A percentile compares a stretch with the other conserved stretches of the same genome.
phyloP scores from a whole-genome alignment of 2,888 invertebrate species.

The Sycophila texana region DNA sequence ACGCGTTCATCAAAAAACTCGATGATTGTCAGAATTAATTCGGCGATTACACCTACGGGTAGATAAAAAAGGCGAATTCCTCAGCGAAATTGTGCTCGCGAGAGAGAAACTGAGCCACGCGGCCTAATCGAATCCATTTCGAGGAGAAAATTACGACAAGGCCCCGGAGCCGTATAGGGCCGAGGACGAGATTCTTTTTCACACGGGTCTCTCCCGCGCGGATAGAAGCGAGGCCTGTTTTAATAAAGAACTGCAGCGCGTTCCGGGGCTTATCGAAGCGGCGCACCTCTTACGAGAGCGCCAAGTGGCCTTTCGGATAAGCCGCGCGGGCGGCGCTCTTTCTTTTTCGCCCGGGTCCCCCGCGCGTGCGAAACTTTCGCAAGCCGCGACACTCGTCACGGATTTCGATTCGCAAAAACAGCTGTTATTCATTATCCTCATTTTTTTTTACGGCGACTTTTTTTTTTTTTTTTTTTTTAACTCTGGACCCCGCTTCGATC shows the following conservation, averaged over 20 bases:
- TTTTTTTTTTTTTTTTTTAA: conserved; percentile 10
- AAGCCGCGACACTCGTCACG: conserved; percentile 52
- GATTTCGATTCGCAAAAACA: conserved; percentile 47
- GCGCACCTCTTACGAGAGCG: conserved; percentile 48
- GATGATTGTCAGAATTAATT: no score
- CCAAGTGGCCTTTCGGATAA: conserved; percentile 53
- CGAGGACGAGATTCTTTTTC: conserved; percentile 22
- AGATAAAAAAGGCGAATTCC: no score
- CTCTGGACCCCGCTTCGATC: neutral
- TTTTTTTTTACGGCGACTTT: conserved; percentile 14
- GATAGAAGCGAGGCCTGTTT: conserved; percentile 25
- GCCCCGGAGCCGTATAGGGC: neutral
- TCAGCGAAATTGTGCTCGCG: no score
- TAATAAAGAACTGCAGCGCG: conserved; percentile 48
- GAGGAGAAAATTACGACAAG: no score
- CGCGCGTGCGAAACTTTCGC: conserved; percentile 51
- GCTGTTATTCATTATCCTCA: conserved; percentile 47
- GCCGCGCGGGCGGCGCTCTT: conserved; percentile 12
- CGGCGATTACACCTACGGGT: no score
- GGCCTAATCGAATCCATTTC: no score
- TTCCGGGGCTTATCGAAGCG: conserved; percentile 51
- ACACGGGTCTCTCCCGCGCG: conserved; percentile 5
- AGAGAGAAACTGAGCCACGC: no score
- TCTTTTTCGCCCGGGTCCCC: conserved; percentile 10
- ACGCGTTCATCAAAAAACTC: no score